Evolutionary conservation across 2,113 vertebrate species (phyloP).

Genomic region (Petrocephalus zakoni): DNA sequence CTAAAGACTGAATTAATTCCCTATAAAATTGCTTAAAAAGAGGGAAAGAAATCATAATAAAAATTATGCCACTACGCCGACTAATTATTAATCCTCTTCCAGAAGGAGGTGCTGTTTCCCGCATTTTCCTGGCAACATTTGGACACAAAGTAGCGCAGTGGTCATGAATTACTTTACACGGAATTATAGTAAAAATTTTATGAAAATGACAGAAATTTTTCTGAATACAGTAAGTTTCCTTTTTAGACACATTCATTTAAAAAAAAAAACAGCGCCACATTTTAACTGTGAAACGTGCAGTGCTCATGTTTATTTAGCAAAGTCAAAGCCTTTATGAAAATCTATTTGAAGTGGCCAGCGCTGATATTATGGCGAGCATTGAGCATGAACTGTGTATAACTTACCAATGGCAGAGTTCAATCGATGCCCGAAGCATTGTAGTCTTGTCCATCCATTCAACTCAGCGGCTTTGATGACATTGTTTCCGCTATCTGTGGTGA

Average conservation of each 20-base stretch:
- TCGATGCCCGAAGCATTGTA: not conserved
- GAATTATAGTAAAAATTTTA: not conserved
- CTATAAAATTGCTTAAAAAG: not conserved
- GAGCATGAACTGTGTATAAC: not conserved
- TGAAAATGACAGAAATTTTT: not conserved
- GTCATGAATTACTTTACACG: not conserved
- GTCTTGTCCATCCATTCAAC: not conserved
- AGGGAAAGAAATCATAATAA: not conserved
- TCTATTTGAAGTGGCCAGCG: not conserved
- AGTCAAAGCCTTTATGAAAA: not conserved
- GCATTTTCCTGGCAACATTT: not conserved
- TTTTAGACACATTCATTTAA: not conserved
- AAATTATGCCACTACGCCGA: not conserved
- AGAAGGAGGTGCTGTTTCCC: not conserved
- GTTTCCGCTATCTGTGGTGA: not conserved
- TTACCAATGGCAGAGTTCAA: not conserved
- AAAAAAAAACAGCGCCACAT: not conserved
- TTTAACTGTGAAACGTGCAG: not conserved
- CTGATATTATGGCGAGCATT: not conserved
- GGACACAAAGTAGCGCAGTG: not conserved
- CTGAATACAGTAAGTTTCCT: not conserved
- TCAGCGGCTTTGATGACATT: not conserved
- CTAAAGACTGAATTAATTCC: not conserved
- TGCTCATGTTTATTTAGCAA: not conserved
- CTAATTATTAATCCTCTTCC: not conserved